Evolutionary conservation across 2,797 vertebrate genomes (phyloP), one percentile per base, ranked within the genome.

Genomic region (Craterocephalus amniculus): DNA sequence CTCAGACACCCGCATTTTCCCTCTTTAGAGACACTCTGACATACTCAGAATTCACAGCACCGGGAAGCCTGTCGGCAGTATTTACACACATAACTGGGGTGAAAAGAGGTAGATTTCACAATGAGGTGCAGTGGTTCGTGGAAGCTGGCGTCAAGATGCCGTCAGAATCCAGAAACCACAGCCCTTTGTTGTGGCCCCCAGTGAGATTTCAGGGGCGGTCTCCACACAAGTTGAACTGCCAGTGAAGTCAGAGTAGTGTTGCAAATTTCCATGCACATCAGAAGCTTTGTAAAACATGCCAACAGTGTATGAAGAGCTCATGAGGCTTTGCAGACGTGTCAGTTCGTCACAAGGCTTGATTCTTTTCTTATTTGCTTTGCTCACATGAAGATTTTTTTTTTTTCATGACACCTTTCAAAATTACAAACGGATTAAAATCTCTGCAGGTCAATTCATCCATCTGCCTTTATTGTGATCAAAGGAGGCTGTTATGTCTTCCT

Each of bases 11-110:
- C 72, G 52, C 52, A 14, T 71, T 90, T 83, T 83, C 78, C 67
- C 78, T 45, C 72, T 68, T 78, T 76, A 78, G 87, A 54, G 43
- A 70, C 67, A 71, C 80, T 89, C 83, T 81, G 86, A 91, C 85
- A 83, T 83, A 62, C 85, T 84, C 83, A 48, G 91, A 81, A 89
- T 88, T 90, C 90, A 86, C 22, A 31, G 80, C 83, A 26, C 69
- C 67, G 56, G 75, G 82, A 80, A 69, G 76, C 80, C 91, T 89
- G 89, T 87, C 76, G 67, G 78, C 81, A 76, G 71, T 88, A 91
- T 91, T 92, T 89, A 90, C 86, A 85, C 90, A 89, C 87, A 87
- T 88, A 86, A 90, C 84, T 56, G 35, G 83, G 87, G 81, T 89
- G 88, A 90, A 89, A 88, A 80, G 88, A 92, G 83, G 78, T 82